Base-by-base conservation (phyloP, 2,113 vertebrate species). In the Menidia beryllina region DNA sequence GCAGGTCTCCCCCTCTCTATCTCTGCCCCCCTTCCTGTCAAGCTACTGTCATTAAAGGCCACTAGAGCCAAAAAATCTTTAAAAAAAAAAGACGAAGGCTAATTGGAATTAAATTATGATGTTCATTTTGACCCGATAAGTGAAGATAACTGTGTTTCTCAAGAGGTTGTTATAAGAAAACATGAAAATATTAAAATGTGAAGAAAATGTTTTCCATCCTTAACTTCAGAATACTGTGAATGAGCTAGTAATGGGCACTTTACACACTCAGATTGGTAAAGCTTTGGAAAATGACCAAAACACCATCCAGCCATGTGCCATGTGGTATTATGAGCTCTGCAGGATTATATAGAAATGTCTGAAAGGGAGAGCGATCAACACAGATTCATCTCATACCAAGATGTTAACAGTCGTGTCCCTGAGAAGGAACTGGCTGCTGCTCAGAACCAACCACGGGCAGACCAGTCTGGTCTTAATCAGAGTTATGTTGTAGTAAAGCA, bases 401-500 rank as follows among this genome's bases (percentile, higher is more conserved):
- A 56, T 54, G 53, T 85, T 87, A 88, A 88, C 77, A 77, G 74
- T 73, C 64, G 48, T 61, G 59, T 89, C 79, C 85, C 82, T 71
- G 78, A 82, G 76, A 62, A 81, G 75, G 81, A 86, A 66, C 72
- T 89, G 86, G 87, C 86, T 43, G 72, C 48, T 70, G 45, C 84
- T 88, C 89, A 85, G 81, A 65, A 75, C 73, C 78, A 83, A 86
- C 83, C 68, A 72, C 74, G 82, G 66, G 77, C 79, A 83, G 89
- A 75, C 78, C 69, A 87, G 87, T 91, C 90, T 93, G 91, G 86
- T 83, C 89, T 85, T 93, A 93, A 93, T 93, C 92, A 93, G 87
- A 88, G 80, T 70, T 79, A 86, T 87, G 84, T 77, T 89, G 91
- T 81, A 87, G 88, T 86, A 87, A 88, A 91, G 90, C 82, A 74